A percentile compares a stretch with the other conserved stretches of the same genome.
These are phyloP conservation scores for Onychorhynchus coronatus DNA, from an alignment of 2,113 vertebrate genomes.

Conservation along the genomic window DNA sequence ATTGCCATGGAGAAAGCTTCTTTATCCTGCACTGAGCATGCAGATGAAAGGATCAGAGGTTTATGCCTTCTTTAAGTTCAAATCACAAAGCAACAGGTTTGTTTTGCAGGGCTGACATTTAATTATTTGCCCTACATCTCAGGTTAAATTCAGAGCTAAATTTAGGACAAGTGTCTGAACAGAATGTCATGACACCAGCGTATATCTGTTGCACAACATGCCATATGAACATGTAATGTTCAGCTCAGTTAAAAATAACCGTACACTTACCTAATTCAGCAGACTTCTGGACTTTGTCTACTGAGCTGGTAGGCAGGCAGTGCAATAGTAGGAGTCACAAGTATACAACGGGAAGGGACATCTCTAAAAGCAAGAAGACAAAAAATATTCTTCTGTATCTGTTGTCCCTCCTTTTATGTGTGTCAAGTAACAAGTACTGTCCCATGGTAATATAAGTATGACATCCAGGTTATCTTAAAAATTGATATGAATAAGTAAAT, in stretches of 20 bases:
- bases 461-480: background rate
- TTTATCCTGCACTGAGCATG: background rate
- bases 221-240: slow-evolving; percentile 19
- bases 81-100: slow-evolving; percentile 1
- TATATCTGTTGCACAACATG: slow-evolving; percentile 50
- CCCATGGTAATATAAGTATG: background rate
- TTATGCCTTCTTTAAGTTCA: background rate
- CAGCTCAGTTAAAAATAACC: slow-evolving; percentile 60
- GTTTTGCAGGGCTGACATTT: slow-evolving; percentile 55
- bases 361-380: background rate
- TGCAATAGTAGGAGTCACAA: background rate
- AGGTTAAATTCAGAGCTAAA: slow-evolving; percentile 53
- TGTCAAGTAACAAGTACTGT: background rate
- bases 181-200: slow-evolving; percentile 54
- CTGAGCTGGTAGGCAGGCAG: background rate
- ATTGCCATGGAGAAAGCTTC: background rate
- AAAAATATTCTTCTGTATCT: background rate
- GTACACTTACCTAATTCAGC: slow-evolving; percentile 35
- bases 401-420: background rate
- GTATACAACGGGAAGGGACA: background rate
- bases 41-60: background rate
- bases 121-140: slow-evolving; percentile 35
- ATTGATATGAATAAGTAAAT: background rate
- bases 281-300: slow-evolving; percentile 20
- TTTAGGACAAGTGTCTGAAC: slow-evolving; percentile 63